phyloP scores from a whole-genome alignment of 2,888 invertebrate species.

The Drosophila siamana region DNA sequence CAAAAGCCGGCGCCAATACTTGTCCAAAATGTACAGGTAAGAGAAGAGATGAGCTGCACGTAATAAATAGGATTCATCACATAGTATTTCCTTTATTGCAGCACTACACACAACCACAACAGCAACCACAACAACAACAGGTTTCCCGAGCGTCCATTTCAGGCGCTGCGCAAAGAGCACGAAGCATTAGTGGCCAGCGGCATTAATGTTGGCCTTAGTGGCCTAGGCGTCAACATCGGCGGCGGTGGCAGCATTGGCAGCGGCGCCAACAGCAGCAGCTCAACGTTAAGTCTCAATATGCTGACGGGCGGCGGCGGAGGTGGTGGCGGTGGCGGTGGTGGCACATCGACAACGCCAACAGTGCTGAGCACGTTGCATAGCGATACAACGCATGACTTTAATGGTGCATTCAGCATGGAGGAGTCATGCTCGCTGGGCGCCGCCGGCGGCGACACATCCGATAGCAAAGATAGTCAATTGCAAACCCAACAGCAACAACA shows the following conservation, averaged over 20 bases:
- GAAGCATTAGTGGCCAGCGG: constrained; percentile 78
- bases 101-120: not conserved
- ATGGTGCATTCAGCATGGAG: constrained; percentile 83
- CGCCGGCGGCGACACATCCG: constrained; percentile 86
- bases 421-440: constrained; percentile 85
- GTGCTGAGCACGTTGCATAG: constrained; percentile 65
- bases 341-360: constrained; percentile 67
- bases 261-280: constrained; percentile 13
- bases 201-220: constrained; percentile 33
- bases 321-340: constrained; percentile 30
- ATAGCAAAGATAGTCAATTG: constrained; percentile 92
- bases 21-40: constrained; percentile 86
- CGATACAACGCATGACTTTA: constrained; percentile 82
- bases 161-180: constrained; percentile 83
- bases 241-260: constrained; percentile 2
- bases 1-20: constrained; percentile 94
- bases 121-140: constrained; percentile 52
- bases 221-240: not conserved
- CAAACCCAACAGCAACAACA: constrained; percentile 90
- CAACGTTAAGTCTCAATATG: not conserved
- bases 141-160: constrained; percentile 85
- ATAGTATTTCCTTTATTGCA: not conserved
- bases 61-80: no score
- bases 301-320: not conserved
- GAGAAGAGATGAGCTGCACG: constrained; percentile 2